Evolutionary conservation across 2,797 vertebrate genomes (phyloP), one percentile per base, ranked within the genome.

Genomic region (Erithacus rubecula): DNA sequence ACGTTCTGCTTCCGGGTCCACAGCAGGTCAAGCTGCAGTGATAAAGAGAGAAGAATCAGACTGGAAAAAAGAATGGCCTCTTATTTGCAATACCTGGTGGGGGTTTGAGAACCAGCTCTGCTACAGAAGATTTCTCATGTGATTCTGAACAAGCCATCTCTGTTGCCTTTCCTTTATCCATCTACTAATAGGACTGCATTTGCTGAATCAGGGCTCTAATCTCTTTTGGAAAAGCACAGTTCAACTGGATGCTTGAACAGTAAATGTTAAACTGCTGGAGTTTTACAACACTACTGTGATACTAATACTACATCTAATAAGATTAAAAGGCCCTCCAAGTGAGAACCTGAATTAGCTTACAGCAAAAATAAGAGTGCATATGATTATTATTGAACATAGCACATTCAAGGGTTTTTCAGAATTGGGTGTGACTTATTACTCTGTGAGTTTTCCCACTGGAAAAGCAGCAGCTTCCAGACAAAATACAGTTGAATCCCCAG

Each of bases 1-100:
- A 99, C 98, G 1, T 99, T 98, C 98, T 99, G 99, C 94, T 99
- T 99, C 94, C 98, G 98, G 34, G 99, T 99, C 99, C 99, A 99
- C 44, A 99, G 89, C 72, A 99, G 98, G 95, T 99, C 99, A 68
- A 99, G 96, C 99, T 99, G 84, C 89, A 86, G 75, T 77, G 55
- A 78, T 1, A 89, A 22, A 56, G 80, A 76, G 47, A 37, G 75
- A 41, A 58, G 9, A 87, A 69, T 69, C 16, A 91, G 62, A 79
- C 19, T 83, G 59, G 32, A 47, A 70, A 91, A 93, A 94, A 84
- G 10, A 67, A 93, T 6, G 18, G n/a, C 5, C 6, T 78, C 46
- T 56, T 39, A 36, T 64, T 91, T 69, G 51, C 70, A 65, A 2
- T 26, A 49, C 15, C 32, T 55, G 8, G n/a, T 37, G 39, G 32